Percentiles rank a stretch among this genome's conserved stretches.
These are phyloP conservation scores for Drosophila kanapiae DNA, from an alignment of 1,140 invertebrate species.

Conservation along the genomic window DNA sequence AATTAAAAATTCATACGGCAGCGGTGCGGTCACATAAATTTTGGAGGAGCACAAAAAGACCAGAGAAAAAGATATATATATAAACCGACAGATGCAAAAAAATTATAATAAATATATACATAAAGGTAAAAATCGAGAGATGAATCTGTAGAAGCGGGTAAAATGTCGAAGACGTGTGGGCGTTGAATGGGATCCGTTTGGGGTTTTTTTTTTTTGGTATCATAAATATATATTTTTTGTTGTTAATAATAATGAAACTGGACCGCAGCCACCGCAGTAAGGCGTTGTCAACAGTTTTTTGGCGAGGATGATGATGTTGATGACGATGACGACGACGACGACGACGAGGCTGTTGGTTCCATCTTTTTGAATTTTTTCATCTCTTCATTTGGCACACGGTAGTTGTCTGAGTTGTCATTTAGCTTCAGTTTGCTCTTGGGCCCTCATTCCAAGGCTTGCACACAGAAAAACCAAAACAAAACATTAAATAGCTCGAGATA, in stretches of 20 bases:
- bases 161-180: conserved; percentile 65
- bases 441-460: conserved; percentile 41
- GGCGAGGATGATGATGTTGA: conserved; percentile 37
- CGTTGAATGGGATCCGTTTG: conserved; percentile 52
- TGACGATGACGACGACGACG: conserved; percentile 42
- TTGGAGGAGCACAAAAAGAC: conserved; percentile 40
- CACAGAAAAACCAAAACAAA: conserved; percentile 6
- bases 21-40: conserved; percentile 80
- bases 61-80: too few relatives aligned
- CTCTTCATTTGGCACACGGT: conserved; percentile 53
- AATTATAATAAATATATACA: conserved; percentile 51
- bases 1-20: conserved; percentile 82
- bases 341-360: conserved; percentile 26
- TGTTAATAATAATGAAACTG: conserved; percentile 65
- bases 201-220: conserved; percentile 21
- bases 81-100: conserved; percentile 36
- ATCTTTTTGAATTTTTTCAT: conserved; percentile 19
- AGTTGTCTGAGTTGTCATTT: conserved; percentile 58
- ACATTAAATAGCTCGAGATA: too few relatives aligned
- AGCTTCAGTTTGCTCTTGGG: conserved; percentile 11
- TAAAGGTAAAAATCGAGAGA: conserved; percentile 24
- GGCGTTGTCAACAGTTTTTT: conserved; percentile 67
- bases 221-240: conserved; percentile 23
- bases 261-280: conserved; percentile 68
- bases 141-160: conserved; percentile 51